Conservation (phyloP, 1,140 invertebrate species). For the Leptinotarsa lineolata region DNA sequence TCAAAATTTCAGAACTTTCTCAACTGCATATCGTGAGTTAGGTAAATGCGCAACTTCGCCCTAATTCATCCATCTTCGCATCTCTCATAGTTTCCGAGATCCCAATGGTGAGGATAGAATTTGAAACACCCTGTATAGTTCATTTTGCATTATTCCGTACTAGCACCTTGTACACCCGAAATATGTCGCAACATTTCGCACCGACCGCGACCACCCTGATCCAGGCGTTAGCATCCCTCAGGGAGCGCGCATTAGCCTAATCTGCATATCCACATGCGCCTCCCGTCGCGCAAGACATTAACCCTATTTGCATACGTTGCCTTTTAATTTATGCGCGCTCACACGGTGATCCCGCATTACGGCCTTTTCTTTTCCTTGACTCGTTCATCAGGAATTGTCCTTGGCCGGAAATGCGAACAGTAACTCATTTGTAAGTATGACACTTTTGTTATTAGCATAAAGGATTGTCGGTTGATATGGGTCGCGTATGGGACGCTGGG, state of each 20-base stretch:
- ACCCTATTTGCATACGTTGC: conserved; percentile 15
- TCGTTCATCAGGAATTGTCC: conserved; percentile 23
- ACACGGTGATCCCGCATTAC: conserved; percentile 13
- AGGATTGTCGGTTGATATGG: conserved; percentile 10
- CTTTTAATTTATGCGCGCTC: conserved; percentile 19
- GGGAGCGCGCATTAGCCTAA: conserved; percentile 7
- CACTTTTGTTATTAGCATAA: conserved; percentile 23
- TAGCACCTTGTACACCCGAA: no score
- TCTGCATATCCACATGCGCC: conserved; percentile 22
- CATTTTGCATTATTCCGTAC: no score
- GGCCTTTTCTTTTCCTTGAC: conserved; percentile 23
- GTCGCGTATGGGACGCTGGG: conserved; percentile 6
- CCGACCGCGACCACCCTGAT: not conserved
- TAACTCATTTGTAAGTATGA: conserved; percentile 22
- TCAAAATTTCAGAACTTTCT: no score
- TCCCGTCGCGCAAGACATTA: conserved; percentile 14
- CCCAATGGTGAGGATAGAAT: no score
- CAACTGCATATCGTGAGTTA: no score
- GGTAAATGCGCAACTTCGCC: no score
- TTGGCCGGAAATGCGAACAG: conserved; percentile 22
- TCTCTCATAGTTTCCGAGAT: no score
- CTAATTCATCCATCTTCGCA: no score
- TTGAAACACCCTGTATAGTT: no score
- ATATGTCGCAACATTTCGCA: not conserved
- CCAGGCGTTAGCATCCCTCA: conserved; percentile 7